Percentiles rank a stretch among this genome's conserved stretches.
phyloP scores from a whole-genome alignment of 2,888 invertebrate species.

The Aleiodes leptofemur region DNA sequence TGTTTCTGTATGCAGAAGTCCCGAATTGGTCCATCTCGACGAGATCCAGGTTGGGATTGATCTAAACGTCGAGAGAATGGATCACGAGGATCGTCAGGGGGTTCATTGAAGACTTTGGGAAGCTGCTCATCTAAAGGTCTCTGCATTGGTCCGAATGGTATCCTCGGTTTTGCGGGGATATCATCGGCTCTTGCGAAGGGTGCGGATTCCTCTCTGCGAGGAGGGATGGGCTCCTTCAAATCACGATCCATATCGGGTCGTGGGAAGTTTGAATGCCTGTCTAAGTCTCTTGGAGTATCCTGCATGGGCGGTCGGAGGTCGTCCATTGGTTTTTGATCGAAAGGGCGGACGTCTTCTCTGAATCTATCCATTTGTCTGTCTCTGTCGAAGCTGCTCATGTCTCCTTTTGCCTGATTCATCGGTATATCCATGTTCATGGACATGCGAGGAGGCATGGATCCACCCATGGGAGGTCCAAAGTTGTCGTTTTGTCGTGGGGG shows the following conservation, averaged over 20 bases:
- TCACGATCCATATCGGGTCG: conserved; percentile 31
- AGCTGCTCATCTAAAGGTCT: neutral
- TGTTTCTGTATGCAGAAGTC: conserved; percentile 70
- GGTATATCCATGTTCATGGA: conserved; percentile 21
- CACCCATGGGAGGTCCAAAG: conserved; percentile 23
- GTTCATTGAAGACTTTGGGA: conserved; percentile 30
- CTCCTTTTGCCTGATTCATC: conserved; percentile 15
- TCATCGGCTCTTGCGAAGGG: conserved; percentile 28
- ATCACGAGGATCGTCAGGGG: conserved; percentile 21
- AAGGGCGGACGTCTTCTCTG: neutral
- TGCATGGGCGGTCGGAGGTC: neutral
- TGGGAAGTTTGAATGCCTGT: neutral
- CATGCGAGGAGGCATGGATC: neutral
- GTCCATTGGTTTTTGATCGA: conserved; percentile 10
- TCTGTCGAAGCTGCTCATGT: neutral
- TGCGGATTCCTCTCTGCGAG: neutral
- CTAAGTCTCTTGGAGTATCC: neutral
- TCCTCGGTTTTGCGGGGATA: conserved; percentile 50
- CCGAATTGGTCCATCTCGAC: conserved; percentile 40
- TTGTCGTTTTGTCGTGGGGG: conserved; percentile 11
- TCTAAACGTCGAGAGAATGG: conserved; percentile 42
- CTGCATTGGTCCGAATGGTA: conserved; percentile 30
- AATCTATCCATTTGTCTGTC: conserved; percentile 19
- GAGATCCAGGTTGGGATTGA: conserved; percentile 42
- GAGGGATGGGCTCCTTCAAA: conserved; percentile 40